These are phyloP conservation scores for Drosophila pullipes DNA, from an alignment of 2,888 invertebrate species.

Conservation along the genomic window DNA sequence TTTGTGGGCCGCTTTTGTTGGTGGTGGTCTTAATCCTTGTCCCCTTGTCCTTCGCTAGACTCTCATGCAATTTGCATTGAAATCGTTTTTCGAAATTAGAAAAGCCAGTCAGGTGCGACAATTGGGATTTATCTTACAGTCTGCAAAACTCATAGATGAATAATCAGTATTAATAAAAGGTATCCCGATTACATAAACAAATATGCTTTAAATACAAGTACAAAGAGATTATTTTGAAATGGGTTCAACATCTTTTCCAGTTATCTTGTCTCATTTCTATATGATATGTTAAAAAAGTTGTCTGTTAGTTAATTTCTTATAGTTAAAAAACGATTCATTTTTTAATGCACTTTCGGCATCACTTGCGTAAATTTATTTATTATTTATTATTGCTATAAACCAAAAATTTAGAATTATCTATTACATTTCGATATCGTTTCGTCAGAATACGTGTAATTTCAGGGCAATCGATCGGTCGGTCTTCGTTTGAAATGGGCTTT, in stretches of 20 bases:
- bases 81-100: slow-evolving; percentile 73
- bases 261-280: background rate
- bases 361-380: slow-evolving; percentile 63
- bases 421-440: slow-evolving; percentile 24
- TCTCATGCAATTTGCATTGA: slow-evolving; percentile 69
- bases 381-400: slow-evolving; percentile 19
- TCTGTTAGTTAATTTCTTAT: background rate
- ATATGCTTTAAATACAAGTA: background rate
- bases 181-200: background rate
- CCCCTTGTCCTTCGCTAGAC: slow-evolving; percentile 9
- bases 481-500: background rate
- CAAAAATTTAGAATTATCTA: slow-evolving; percentile 6
- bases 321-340: slow-evolving; percentile 1
- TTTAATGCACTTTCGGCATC: slow-evolving; percentile 66
- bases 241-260: background rate
- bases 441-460: background rate
- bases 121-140: background rate
- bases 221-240: background rate
- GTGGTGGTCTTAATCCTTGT: slow-evolving; percentile 35
- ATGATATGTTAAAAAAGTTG: background rate
- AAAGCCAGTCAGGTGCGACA: slow-evolving; percentile 62
- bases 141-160: background rate
- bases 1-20: slow-evolving; percentile 68
- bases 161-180: background rate
- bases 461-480: slow-evolving; percentile 10